Percentiles rank a stretch among this genome's conserved stretches.
Conservation (phyloP, 2,113 vertebrate genomes). For the Pteronura brasiliensis region DNA sequence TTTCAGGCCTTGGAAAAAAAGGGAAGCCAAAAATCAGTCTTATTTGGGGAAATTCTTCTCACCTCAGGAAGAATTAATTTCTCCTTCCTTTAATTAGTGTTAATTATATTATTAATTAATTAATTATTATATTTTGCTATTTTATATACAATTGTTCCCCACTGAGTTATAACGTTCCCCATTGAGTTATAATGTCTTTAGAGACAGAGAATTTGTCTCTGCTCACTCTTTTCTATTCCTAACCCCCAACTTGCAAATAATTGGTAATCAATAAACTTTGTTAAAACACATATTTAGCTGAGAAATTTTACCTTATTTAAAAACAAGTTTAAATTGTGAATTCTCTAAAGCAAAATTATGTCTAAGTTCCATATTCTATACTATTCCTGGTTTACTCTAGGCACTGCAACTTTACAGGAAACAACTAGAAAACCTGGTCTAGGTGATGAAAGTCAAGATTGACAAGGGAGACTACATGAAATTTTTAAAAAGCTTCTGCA, state of each 20-base stretch:
- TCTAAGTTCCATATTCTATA: neutral
- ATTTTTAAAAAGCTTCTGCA: neutral
- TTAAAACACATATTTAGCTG: neutral
- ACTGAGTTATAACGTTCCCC: neutral
- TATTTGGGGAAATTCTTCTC: neutral
- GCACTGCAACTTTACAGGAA: neutral
- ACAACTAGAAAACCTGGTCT: neutral
- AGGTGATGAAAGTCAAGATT: neutral
- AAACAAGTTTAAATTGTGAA: neutral
- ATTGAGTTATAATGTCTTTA: neutral
- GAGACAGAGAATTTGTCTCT: neutral
- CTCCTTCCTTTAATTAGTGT: neutral
- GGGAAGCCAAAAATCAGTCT: neutral
- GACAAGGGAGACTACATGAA: neutral
- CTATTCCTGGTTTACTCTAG: neutral
- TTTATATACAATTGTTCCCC: neutral
- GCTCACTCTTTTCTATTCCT: neutral
- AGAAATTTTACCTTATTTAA: neutral
- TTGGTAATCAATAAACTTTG: neutral
- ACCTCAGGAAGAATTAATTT: neutral
- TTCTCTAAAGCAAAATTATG: neutral
- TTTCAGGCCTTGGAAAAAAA: neutral
- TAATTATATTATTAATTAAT: neutral
- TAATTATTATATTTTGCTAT: neutral
- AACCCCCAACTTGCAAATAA: neutral